Evolutionary conservation across 2,888 invertebrate genomes (phyloP).

Genomic region (Muscina levida): DNA sequence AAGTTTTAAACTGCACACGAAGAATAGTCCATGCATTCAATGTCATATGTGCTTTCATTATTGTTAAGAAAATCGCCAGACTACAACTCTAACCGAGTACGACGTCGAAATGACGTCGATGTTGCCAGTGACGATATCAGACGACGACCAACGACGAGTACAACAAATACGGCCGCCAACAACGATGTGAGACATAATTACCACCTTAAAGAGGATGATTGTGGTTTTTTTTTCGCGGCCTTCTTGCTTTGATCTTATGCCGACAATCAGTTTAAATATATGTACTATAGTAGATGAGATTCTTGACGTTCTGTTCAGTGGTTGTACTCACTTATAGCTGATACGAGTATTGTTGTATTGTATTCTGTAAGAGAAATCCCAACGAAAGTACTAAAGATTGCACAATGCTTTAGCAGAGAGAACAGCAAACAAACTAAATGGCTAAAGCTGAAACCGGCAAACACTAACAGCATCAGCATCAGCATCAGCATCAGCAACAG

Average conservation of each 20-base stretch:
- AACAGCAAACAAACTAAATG: constrained; percentile 30
- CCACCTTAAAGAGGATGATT: constrained; percentile 79
- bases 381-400: too few relatives aligned
- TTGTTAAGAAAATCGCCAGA: constrained; percentile 57
- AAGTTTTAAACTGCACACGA: background rate
- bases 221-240: constrained; percentile 74
- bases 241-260: constrained; percentile 76
- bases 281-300: constrained; percentile 16
- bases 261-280: constrained; percentile 69
- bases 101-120: constrained; percentile 2
- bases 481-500: background rate
- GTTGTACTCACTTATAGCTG: constrained; percentile 27
- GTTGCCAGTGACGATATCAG: background rate
- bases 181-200: constrained; percentile 75
- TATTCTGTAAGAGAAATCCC: too few relatives aligned
- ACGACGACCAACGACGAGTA: background rate
- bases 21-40: too few relatives aligned
- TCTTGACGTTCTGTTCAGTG: constrained; percentile 14
- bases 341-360: background rate
- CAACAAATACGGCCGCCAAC: constrained; percentile 47
- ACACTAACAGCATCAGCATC: background rate
- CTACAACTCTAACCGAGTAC: constrained; percentile 35
- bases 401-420: constrained; percentile 33
- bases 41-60: constrained; percentile 43
- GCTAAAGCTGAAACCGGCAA: constrained; percentile 54